phyloP scores from a whole-genome alignment of 2,113 vertebrate genomes.

The Centropus bengalensis region DNA sequence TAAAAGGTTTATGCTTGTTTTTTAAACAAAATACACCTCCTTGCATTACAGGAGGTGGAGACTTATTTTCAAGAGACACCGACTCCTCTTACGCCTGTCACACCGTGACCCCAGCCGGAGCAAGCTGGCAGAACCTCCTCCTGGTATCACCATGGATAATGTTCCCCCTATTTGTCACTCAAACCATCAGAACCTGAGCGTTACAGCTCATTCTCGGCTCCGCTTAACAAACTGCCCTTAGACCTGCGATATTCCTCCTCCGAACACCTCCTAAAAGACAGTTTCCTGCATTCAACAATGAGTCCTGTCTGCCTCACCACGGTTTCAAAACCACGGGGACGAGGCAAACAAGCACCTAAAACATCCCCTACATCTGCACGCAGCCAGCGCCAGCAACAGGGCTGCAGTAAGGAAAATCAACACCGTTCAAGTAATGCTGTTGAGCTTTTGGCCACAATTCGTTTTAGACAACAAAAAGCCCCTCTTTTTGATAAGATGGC shows the following conservation, averaged over 20 bases:
- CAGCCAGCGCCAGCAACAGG: not conserved
- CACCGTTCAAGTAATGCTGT: not conserved
- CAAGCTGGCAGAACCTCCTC: not conserved
- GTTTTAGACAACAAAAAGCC: not conserved
- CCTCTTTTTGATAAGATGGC: not conserved
- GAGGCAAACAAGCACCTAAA: slow-evolving; percentile 19
- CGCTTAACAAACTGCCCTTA: not conserved
- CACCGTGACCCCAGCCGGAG: not conserved
- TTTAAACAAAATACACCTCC: not conserved
- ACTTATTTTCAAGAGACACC: not conserved
- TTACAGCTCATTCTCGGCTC: not conserved
- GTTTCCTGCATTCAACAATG: not conserved
- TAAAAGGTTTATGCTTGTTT: not conserved
- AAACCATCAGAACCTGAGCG: not conserved
- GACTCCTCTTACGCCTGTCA: not conserved
- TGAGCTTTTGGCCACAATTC: not conserved
- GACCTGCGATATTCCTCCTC: not conserved
- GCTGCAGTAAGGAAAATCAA: not conserved
- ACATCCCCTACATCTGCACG: not conserved
- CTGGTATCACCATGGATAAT: not conserved
- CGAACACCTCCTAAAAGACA: not conserved
- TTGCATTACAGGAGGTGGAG: not conserved
- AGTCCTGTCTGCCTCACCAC: not conserved
- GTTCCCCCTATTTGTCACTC: not conserved
- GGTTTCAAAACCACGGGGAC: slow-evolving; percentile 1